These are phyloP conservation scores for Drosophila sordidapex DNA, from an alignment of 2,888 invertebrate genomes.

Conservation along the genomic window DNA sequence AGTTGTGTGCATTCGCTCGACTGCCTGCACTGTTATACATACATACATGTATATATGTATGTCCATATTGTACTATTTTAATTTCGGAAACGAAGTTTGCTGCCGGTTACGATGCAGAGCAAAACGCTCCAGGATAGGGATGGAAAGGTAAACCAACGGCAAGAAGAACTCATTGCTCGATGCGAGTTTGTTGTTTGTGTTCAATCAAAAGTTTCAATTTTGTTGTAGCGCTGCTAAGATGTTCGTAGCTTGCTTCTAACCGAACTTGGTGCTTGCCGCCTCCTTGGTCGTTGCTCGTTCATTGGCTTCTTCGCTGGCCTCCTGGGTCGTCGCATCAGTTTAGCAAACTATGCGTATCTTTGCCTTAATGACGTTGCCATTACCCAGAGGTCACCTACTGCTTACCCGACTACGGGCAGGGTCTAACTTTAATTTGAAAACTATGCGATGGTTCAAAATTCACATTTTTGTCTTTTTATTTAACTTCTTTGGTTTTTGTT, in stretches of 20 bases:
- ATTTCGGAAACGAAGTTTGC: conserved; percentile 72
- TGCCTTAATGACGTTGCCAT: conserved; percentile 67
- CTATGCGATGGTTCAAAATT: conserved; percentile 51
- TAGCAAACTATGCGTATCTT: conserved; percentile 65
- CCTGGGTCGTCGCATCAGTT: conserved; percentile 40
- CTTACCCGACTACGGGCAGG: conserved; percentile 19
- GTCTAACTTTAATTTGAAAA: conserved; percentile 69
- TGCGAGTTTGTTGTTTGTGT: conserved; percentile 73
- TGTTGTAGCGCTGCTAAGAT: conserved; percentile 60
- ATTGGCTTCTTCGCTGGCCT: conserved; percentile 42
- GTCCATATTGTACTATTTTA: conserved; percentile 73
- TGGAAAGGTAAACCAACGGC: conserved; percentile 35
- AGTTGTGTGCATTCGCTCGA: conserved; percentile 20
- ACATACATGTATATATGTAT: conserved; percentile 39
- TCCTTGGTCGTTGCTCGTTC: background rate
- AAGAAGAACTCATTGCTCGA: conserved; percentile 42
- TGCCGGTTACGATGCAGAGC: conserved; percentile 22
- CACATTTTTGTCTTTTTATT: conserved; percentile 37
- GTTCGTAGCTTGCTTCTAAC: conserved; percentile 18
- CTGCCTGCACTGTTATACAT: conserved; percentile 48
- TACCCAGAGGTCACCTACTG: conserved; percentile 12
- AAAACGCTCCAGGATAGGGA: conserved; percentile 12
- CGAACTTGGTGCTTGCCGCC: conserved; percentile 21
- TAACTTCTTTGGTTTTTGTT: conserved; percentile 25
- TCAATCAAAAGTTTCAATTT: conserved; percentile 79